Conservation (phyloP, 2,888 invertebrate species). For the Papilio demoleus region DNA sequence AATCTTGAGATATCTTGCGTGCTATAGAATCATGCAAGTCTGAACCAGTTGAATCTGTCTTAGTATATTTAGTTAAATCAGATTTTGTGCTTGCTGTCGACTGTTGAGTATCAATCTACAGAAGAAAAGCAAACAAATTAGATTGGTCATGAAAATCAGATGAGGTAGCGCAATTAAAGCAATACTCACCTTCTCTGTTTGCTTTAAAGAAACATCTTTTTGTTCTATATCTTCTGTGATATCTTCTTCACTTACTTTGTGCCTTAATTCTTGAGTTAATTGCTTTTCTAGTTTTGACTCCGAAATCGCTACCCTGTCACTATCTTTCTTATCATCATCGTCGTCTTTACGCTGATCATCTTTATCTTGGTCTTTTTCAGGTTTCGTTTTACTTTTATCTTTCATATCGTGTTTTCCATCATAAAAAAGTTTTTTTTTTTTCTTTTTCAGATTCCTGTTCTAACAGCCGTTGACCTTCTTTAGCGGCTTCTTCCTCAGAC, state of each 20-base stretch:
- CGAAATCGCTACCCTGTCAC: constrained; percentile 51
- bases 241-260: constrained; percentile 70
- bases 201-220: constrained; percentile 64
- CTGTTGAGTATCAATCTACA: constrained; percentile 67
- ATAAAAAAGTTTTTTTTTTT: constrained; percentile 45
- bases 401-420: constrained; percentile 53
- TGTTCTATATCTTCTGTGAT: constrained; percentile 68
- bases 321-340: constrained; percentile 61
- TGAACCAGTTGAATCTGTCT: constrained; percentile 76
- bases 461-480: constrained; percentile 55
- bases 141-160: neutral
- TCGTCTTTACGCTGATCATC: constrained; percentile 57
- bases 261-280: constrained; percentile 62
- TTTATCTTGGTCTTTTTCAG: constrained; percentile 59
- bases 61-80: constrained; percentile 72
- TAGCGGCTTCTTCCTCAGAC: constrained; percentile 71
- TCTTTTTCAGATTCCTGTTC: constrained; percentile 53
- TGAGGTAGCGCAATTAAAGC: neutral
- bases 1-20: constrained; percentile 72
- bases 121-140: constrained; percentile 46
- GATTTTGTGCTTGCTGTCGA: constrained; percentile 71
- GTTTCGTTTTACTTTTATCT: constrained; percentile 60
- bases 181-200: constrained; percentile 63
- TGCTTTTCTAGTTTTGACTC: constrained; percentile 64
- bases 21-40: constrained; percentile 66